A percentile compares a stretch with the other conserved stretches of the same genome.
Evolutionary conservation across 1,140 invertebrate genomes (phyloP).

Genomic region (Megathymus violae): DNA sequence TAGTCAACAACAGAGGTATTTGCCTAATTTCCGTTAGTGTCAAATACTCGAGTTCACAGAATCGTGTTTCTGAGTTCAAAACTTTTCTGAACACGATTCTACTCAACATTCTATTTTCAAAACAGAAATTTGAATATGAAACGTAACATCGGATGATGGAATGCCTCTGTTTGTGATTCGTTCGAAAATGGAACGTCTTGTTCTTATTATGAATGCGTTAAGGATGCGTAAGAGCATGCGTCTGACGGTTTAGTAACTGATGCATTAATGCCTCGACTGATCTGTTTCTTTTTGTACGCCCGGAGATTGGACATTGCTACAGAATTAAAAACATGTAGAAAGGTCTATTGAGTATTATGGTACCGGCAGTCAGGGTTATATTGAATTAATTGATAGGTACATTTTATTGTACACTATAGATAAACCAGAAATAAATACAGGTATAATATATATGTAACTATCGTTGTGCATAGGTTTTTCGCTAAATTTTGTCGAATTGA

Average conservation of each 20-base stretch:
- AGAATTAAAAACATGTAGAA: conserved; percentile 2
- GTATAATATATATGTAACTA: no score
- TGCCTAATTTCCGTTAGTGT: conserved; percentile 31
- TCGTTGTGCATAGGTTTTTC: no score
- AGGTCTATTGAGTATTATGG: no score
- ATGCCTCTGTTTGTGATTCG: conserved; percentile 71
- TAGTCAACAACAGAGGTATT: conserved; percentile 6
- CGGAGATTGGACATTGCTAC: conserved; percentile 64
- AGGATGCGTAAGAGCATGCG: conserved; percentile 79
- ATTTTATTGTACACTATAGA: no score
- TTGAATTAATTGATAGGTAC: no score
- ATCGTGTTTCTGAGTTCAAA: conserved; percentile 27
- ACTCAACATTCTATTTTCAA: conserved; percentile 71
- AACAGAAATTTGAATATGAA: conserved; percentile 77
- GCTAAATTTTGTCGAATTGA: no score
- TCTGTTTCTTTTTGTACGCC: conserved; percentile 73
- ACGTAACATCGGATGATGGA: conserved; percentile 59
- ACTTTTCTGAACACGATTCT: conserved; percentile 30
- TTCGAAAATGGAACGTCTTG: conserved; percentile 71
- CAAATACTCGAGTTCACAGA: conserved; percentile 23
- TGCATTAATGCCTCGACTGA: conserved; percentile 78
- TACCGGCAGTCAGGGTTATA: no score
- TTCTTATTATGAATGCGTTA: conserved; percentile 78
- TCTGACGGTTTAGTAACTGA: conserved; percentile 80
- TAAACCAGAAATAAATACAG: no score